Conservation (phyloP, 1,140 invertebrate genomes). For the Drosophila lini region DNA sequence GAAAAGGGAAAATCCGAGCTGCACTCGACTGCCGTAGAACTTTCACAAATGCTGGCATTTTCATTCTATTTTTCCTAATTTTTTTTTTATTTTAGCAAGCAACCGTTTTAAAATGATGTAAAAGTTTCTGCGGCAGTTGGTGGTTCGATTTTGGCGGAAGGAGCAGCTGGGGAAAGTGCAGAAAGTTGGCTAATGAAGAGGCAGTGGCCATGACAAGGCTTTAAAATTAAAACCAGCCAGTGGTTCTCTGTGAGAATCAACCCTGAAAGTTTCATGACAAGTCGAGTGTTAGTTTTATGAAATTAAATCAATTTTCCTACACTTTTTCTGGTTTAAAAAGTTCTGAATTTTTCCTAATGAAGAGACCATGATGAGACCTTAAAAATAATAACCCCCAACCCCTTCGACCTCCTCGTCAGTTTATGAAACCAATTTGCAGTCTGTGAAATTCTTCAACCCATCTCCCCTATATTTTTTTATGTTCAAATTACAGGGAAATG, state of each 20-base stretch:
- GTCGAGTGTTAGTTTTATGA: not conserved
- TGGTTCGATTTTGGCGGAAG: conserved; percentile 15
- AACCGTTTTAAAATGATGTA: conserved; percentile 45
- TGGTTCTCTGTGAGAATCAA: not conserved
- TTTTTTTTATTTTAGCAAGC: not conserved
- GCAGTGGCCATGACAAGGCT: conserved; percentile 39
- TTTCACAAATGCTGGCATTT: conserved; percentile 49
- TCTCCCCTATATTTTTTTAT: conserved; percentile 3
- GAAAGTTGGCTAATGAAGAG: conserved; percentile 43
- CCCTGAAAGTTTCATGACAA: not conserved
- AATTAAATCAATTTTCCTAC: not conserved
- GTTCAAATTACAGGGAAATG: conserved; percentile 73
- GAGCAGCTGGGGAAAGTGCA: not conserved
- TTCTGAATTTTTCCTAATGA: not conserved
- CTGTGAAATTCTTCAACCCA: conserved; percentile 48
- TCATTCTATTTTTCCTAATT: conserved; percentile 2
- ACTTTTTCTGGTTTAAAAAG: not conserved
- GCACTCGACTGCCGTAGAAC: conserved; percentile 34
- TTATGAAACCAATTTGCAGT: conserved; percentile 57
- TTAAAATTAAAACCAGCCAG: conserved; percentile 24
- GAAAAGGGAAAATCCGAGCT: conserved; percentile 19
- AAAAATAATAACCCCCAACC: not conserved
- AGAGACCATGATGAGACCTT: not conserved
- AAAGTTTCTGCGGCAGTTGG: conserved; percentile 50
- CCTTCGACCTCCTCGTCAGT: conserved; percentile 24